Base-by-base conservation (phyloP, 1,140 invertebrate species). In the Trichonephila inaurata region DNA sequence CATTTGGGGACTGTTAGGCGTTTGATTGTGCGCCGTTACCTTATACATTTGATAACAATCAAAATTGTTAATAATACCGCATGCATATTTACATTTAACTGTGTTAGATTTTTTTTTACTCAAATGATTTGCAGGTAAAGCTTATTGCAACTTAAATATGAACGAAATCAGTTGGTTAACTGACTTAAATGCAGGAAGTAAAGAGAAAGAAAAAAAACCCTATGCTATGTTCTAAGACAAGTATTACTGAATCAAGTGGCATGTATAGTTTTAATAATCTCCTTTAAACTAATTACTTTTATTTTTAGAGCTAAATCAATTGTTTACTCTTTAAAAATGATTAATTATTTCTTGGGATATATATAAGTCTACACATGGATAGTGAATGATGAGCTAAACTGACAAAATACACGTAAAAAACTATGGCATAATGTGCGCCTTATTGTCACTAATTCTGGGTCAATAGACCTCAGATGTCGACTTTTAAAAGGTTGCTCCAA, bases 401-500 rank as follows among this genome's bases (percentile, higher is more conserved):
- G 82, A 44, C 51, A 58, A 83, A 83, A 83, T 83, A 58, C 82
- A 58, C 44, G 21, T 83, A 83, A 21, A 83, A 83, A 83, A 83
- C 72, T 77, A 83, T 60, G n/a, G 82, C 51, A 83, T 83, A 58
- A 83, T 83, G 82, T 83, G 82, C 82, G 82, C 51, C 82, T 83
- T 51, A 83, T 21, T 83, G 82, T 58, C 82, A 58, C 51, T 60
- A 83, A 60, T 83, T 83, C 19, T 58, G 44, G 33, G 51, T 83
- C 82, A 24, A 14, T 21, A 33, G 6, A 77, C 28, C 72, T 77
- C 72, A 33, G 24, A 19, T 77, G 69, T 77, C 69, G 16, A 77
- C 72, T 77, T 16, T 4, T 40, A 18, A 40, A 40, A 77, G 28
- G 28, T 77, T 77, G 72, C 72, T 77, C 72, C 72, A 77, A 33